These are phyloP conservation scores for Anguilla marmorata DNA, from an alignment of 2,797 vertebrate species.

Conservation along the genomic window DNA sequence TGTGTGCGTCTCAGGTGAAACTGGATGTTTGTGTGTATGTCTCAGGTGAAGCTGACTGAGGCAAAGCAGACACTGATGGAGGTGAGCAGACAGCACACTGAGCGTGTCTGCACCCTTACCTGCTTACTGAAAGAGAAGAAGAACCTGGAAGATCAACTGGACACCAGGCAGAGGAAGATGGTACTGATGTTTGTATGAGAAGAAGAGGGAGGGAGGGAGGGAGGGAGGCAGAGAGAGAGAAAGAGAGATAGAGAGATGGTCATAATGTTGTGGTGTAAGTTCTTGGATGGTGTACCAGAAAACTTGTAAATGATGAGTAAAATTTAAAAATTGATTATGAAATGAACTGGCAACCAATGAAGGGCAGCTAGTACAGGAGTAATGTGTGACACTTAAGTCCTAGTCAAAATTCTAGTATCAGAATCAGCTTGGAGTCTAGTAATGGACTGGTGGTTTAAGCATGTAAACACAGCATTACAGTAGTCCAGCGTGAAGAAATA, in stretches of 20 bases:
- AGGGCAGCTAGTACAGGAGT: no score
- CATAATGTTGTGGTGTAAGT: no score
- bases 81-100: conserved; percentile 75
- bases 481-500: no score
- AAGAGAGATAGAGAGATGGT: conserved; percentile 13
- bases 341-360: no score
- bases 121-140: conserved; percentile 70
- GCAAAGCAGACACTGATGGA: conserved; percentile 65
- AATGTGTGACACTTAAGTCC: no score
- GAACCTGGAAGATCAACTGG: conserved; percentile 73
- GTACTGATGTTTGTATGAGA: conserved; percentile 56
- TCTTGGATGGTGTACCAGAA: no score
- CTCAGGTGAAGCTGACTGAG: conserved; percentile 72
- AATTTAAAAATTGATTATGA: no score
- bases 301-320: no score
- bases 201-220: conserved; percentile 29
- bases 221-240: conserved; percentile 58
- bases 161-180: conserved; percentile 68
- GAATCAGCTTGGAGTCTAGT: no score
- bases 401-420: no score
- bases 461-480: no score
- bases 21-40: background rate
- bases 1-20: background rate
- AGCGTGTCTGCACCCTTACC: conserved; percentile 68
- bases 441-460: no score